Conservation (phyloP, 2,797 vertebrate species). For the Avahi laniger region DNA sequence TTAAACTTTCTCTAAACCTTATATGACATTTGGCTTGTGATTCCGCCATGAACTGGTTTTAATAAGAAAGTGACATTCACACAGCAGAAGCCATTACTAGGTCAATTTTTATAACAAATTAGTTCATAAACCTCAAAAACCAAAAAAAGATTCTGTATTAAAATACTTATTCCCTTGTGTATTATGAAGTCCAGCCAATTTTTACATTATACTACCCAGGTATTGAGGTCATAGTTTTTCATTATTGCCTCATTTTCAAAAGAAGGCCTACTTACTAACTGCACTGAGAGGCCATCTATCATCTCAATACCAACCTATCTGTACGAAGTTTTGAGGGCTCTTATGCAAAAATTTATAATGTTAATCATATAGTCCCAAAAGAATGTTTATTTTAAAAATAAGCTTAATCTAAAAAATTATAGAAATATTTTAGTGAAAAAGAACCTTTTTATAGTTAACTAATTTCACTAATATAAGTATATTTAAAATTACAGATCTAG, state of each 20-base stretch:
- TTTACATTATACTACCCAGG: conserved; percentile 40
- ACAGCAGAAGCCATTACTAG: conserved; percentile 48
- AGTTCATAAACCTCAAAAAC: conserved; percentile 65
- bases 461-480: background rate
- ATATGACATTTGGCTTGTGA: conserved; percentile 7
- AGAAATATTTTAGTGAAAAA: conserved; percentile 10
- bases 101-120: conserved; percentile 63
- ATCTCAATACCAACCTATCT: conserved; percentile 51
- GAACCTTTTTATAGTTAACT: background rate
- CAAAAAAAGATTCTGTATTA: conserved; percentile 56
- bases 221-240: conserved; percentile 76
- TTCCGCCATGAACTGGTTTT: conserved; percentile 44
- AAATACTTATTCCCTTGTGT: conserved; percentile 64
- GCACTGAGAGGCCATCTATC: background rate
- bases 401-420: background rate
- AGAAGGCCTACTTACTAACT: conserved; percentile 66
- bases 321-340: background rate
- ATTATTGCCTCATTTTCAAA: conserved; percentile 76
- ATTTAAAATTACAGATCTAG: background rate
- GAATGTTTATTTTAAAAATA: conserved; percentile 15
- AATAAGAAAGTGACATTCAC: conserved; percentile 43
- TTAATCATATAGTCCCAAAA: background rate
- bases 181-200: conserved; percentile 61
- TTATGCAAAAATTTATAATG: background rate
- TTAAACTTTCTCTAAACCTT: conserved; percentile 39